These are phyloP conservation scores for Hedya salicella DNA, from an alignment of 2,888 invertebrate genomes.

Conservation along the genomic window DNA sequence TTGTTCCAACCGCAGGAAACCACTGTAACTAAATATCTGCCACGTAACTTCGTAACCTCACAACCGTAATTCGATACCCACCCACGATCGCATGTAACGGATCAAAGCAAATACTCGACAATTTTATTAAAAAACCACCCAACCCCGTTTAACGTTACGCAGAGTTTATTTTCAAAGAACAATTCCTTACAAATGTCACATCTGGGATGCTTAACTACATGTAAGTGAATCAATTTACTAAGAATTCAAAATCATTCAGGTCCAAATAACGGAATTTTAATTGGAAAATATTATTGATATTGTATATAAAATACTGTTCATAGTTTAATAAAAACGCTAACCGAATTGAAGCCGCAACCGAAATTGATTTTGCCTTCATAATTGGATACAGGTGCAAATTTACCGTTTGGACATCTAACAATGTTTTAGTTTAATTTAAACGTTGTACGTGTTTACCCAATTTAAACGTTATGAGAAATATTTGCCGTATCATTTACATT, in stretches of 20 bases:
- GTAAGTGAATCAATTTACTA: slow-evolving; percentile 4
- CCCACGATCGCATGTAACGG: background rate
- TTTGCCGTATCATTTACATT: background rate
- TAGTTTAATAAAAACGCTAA: slow-evolving; percentile 8
- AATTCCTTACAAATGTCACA: background rate
- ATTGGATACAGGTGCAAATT: slow-evolving; percentile 18
- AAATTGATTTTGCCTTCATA: slow-evolving; percentile 12
- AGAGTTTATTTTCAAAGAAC: background rate
- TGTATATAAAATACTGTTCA: slow-evolving; percentile 4
- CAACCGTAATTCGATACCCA: slow-evolving; percentile 18
- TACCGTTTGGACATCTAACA: background rate
- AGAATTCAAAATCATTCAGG: slow-evolving; percentile 7
- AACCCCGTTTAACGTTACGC: background rate
- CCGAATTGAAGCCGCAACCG: background rate
- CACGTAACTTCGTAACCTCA: slow-evolving; percentile 18
- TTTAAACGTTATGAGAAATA: background rate
- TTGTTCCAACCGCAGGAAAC: background rate
- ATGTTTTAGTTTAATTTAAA: background rate
- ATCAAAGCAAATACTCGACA: slow-evolving; percentile 17
- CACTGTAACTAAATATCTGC: slow-evolving; percentile 14
- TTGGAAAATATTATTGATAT: slow-evolving; percentile 44
- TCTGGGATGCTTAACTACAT: background rate
- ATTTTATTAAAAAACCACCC: slow-evolving; percentile 19
- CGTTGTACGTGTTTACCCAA: background rate
- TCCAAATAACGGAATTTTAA: slow-evolving; percentile 1